Conservation (phyloP, 2,113 vertebrate genomes). For the Pardalotus punctatus region DNA sequence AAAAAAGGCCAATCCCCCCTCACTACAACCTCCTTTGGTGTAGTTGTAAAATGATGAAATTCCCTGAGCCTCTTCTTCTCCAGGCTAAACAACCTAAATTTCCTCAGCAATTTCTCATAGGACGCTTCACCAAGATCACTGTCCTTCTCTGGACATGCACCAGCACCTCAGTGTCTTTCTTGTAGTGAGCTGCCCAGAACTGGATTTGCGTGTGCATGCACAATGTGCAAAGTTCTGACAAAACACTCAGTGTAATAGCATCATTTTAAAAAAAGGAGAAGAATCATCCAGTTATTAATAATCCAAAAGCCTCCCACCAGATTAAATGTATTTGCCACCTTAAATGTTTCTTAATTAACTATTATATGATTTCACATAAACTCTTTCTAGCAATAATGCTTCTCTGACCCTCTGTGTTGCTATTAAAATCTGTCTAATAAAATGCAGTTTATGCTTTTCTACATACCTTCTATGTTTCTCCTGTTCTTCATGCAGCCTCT, state of each 20-base stretch:
- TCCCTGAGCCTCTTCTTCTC: accelerated
- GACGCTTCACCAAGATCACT: background rate
- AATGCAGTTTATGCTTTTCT: background rate
- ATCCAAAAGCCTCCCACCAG: background rate
- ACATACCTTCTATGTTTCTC: background rate
- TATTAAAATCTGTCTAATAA: background rate
- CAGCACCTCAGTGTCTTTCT: background rate
- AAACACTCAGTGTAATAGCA: background rate
- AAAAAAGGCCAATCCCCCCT: background rate
- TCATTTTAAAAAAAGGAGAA: background rate
- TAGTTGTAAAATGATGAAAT: background rate
- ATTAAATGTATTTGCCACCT: background rate
- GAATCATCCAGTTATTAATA: background rate
- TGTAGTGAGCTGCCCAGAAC: background rate
- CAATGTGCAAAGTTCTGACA: background rate
- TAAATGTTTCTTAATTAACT: background rate
- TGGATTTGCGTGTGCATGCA: background rate
- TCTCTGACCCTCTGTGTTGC: background rate
- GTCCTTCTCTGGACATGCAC: background rate
- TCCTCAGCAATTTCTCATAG: accelerated
- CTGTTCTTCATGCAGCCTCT: background rate
- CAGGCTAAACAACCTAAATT: background rate
- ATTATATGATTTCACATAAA: background rate
- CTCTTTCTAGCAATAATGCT: background rate
- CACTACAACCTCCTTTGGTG: background rate